Conservation (phyloP, 2,113 vertebrate species). For the human (Homo sapiens) region DNA sequence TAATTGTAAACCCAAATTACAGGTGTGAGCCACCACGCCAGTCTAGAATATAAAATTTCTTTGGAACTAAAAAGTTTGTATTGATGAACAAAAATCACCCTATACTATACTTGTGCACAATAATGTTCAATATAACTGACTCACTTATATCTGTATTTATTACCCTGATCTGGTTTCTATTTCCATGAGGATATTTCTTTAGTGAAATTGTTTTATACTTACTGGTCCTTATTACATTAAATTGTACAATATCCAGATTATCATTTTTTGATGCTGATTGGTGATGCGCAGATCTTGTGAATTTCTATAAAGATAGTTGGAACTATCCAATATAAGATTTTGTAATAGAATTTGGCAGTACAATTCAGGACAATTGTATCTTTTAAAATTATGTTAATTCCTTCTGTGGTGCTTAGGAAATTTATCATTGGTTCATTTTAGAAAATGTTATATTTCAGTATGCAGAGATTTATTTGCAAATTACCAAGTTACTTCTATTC, state of each 20-base stretch:
- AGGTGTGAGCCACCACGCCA: too few species aligned
- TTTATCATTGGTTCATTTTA: background rate
- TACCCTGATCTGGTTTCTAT: constrained; percentile 2
- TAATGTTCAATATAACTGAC: background rate
- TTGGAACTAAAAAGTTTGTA: background rate
- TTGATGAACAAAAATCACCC: background rate
- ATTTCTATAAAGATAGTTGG: background rate
- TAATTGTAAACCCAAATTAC: too few species aligned
- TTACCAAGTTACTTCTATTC: background rate
- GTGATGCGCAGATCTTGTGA: background rate
- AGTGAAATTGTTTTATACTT: background rate
- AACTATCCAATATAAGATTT: background rate
- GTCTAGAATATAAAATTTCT: background rate
- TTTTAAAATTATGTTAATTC: constrained; percentile 6
- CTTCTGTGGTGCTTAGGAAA: background rate
- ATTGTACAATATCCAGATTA: background rate
- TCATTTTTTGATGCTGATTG: constrained; percentile 9
- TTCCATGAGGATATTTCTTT: constrained; percentile 9
- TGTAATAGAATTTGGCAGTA: background rate
- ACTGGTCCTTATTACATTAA: background rate
- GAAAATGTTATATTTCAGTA: background rate
- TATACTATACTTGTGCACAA: background rate
- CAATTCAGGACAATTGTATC: background rate
- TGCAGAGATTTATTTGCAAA: constrained; percentile 31
- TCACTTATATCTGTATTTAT: background rate